Base-by-base conservation (phyloP, 1,140 invertebrate species). In the Musca domestica region DNA sequence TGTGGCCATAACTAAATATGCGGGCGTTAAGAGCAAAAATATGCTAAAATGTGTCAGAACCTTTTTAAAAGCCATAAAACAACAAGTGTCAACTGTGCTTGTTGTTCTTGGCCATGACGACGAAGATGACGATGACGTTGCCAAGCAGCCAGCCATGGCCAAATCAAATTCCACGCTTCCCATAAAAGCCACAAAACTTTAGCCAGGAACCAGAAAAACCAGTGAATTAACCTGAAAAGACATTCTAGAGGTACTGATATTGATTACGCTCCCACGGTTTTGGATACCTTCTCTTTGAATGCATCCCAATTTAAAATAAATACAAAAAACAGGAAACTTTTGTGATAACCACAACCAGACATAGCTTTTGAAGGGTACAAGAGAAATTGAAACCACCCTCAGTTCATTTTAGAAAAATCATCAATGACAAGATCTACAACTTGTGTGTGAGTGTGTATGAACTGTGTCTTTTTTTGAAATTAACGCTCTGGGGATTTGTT, bases 11-110 rank as follows among this genome's bases (percentile, higher is more conserved):
- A 34, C 17, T 34, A 34, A 61, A 61, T 61, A 61, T 61, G 56
- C 56, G 56, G 56, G 56, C 56, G 56, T 61, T 61, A 61, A 61
- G 56, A 34, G 27, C 41, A 61, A 61, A 61, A 61, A 61, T 61
- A 61, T 61, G 56, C 56, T 61, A 61, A 61, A 61, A 61, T 61
- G 34, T 61, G 56, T 61, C 56, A 61, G 56, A 61, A 61, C 56
- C 56, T 61, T 61, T 61, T 61, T 61, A 61, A 61, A 41, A 61
- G 19, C 27, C 56, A 61, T 61, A 61, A 61, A 61, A 61, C 56
- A 61, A 61, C 27, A 41, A 61, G 56, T 61, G 56, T 61, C 56
- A 61, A 27, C 56, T 61, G 19, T 34, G 34, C 27, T 30, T 58
- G 27, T 30, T 30, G 27, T 30, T 61, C 19, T 12, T 34, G 56